Evolutionary conservation across 2,797 vertebrate genomes (phyloP).

Genomic region (Oryzias dopingdopingensis): DNA sequence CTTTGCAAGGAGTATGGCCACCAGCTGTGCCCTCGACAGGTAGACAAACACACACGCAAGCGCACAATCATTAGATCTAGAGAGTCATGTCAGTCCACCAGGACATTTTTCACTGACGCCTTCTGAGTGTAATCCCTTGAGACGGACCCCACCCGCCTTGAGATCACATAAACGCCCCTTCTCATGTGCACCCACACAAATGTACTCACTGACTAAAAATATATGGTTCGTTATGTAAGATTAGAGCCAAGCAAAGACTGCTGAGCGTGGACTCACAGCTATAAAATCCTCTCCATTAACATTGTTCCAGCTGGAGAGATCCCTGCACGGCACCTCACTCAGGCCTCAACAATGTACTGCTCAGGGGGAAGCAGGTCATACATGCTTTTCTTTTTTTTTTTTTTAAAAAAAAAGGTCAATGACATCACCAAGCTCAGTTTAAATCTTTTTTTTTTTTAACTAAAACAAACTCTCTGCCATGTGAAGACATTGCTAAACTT

Average conservation of each 20-base stretch:
- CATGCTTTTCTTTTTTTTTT: background rate
- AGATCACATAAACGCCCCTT: slow-evolving; percentile 49
- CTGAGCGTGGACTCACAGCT: slow-evolving; percentile 51
- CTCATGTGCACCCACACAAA: slow-evolving; percentile 9
- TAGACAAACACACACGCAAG: slow-evolving; percentile 52
- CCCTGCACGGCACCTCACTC: slow-evolving; percentile 20
- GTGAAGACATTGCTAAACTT: too few species aligned
- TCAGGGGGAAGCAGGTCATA: slow-evolving; percentile 14
- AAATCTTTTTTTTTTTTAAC: background rate
- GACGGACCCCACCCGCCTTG: slow-evolving; percentile 43
- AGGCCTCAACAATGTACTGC: slow-evolving; percentile 12
- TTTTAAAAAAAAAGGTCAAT: background rate
- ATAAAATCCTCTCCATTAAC: slow-evolving; percentile 51
- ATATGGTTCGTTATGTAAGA: slow-evolving; percentile 54
- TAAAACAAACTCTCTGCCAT: too few species aligned
- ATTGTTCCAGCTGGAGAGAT: slow-evolving; percentile 46
- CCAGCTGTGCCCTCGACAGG: slow-evolving; percentile 95
- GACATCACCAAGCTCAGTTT: background rate
- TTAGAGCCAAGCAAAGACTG: slow-evolving; percentile 32
- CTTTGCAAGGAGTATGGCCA: slow-evolving; percentile 95
- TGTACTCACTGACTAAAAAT: slow-evolving; percentile 61
- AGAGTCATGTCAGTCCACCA: slow-evolving; percentile 7
- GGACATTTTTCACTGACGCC: slow-evolving; percentile 19
- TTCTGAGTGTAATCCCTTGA: slow-evolving; percentile 21
- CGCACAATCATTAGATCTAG: background rate